Base-by-base conservation (phyloP, 2,797 vertebrate genomes). In the Takifugu rubripes region DNA sequence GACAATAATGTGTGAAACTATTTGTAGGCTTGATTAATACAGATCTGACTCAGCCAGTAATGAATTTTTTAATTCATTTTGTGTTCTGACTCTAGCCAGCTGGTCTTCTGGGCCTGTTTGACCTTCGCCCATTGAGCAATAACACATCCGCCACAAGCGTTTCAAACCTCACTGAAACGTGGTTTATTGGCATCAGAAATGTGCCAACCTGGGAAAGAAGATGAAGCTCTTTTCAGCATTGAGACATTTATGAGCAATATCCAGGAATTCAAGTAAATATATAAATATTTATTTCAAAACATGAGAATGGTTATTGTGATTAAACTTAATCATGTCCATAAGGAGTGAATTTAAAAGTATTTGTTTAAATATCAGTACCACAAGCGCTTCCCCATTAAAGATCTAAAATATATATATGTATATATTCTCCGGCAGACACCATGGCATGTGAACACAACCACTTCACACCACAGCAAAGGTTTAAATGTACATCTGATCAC, bases 241-340 rank as follows among this genome's bases (percentile, higher is more conserved):
- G 46, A 14, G 4, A 36, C 10, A 1, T 57, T 62, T 43, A 25
- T 24, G 29, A 42, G 54, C 29, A 56, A 70, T 64, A 63, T 26
- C 71, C 7, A 53, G 17, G 44, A 76, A 42, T 62, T 52, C 68
- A 52, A 75, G 61, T 61, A 61, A 56, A 66, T 83, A 85, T 89
- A 89, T 80, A 90, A 89, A 90, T 87, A 79, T 90, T 90, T 89
- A 89, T 89, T 90, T 90, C 81, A 90, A 89, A 88, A 89, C 75
- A 90, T 88, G 82, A 80, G 81, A 88, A 83, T 84, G 81, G 74
- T 75, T 80, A 78, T 80, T 74, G 83, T 82, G 84, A 84, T 87
- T 85, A 87, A 88, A 85, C 81, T 79, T 72, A 63, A 66, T 85
- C 82, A 79, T 83, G 87, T 84, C 78, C 59, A 27, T 68, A 85